Evolutionary conservation across 2,113 vertebrate genomes (phyloP).

Genomic region (Nycticryphes semicollaris): DNA sequence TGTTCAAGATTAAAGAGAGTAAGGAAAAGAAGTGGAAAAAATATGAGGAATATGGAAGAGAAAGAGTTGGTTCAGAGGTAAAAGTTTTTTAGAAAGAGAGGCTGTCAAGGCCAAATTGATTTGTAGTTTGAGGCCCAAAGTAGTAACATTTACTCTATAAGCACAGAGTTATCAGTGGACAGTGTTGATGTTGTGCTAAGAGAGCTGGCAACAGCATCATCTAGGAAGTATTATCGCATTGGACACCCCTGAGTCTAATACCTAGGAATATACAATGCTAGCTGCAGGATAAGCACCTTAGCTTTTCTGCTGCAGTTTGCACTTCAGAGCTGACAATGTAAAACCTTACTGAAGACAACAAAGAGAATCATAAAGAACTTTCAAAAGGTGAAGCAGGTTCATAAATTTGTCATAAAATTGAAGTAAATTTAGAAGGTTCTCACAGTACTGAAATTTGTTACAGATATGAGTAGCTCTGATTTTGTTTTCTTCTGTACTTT

Average conservation of each 20-base stretch:
- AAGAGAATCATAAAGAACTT: background rate
- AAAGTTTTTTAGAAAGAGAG: background rate
- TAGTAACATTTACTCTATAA: background rate
- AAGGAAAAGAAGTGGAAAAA: background rate
- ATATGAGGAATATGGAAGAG: background rate
- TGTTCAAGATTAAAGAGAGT: background rate
- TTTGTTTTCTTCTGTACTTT: background rate
- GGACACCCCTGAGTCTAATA: background rate
- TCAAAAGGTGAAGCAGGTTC: background rate
- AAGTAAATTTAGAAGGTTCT: background rate
- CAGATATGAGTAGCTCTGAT: background rate
- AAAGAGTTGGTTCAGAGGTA: background rate
- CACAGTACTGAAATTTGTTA: background rate
- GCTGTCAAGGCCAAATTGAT: background rate
- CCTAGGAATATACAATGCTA: background rate
- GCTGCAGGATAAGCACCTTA: background rate
- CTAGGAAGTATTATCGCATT: background rate
- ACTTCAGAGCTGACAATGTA: background rate
- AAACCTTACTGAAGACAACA: background rate
- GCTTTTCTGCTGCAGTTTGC: background rate
- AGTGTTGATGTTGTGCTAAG: background rate
- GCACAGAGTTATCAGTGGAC: background rate
- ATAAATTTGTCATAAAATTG: background rate
- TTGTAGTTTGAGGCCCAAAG: background rate
- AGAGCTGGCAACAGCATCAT: background rate